Evolutionary conservation across 2,888 invertebrate genomes (phyloP), one percentile per base, ranked within the genome.

Genomic region (Argyra leucocephala): DNA sequence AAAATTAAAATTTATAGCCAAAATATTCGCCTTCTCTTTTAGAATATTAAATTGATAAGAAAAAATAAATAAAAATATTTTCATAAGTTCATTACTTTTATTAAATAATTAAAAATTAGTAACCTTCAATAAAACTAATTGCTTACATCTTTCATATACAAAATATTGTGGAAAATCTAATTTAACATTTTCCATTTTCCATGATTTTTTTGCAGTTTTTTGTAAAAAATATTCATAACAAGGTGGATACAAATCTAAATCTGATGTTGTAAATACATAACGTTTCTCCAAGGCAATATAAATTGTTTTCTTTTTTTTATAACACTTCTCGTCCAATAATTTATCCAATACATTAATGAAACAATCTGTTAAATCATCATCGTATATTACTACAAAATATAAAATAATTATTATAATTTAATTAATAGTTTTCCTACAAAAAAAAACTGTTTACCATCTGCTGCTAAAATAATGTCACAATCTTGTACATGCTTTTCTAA

Each of bases 401-500:
- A 68, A 67, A 69, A 68, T 63, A 63, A 64, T 57, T 48, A 61
- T 22, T 63, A 22, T 62, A 60, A 12, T 22, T 31, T 66, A 21
- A 58, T 48, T n/a, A n/a, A n/a, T n/a, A n/a, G n/a, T n/a, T n/a
- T n/a, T n/a, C n/a, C n/a, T n/a, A n/a, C n/a, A n/a, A n/a, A n/a
- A n/a, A n/a, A n/a, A n/a, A n/a, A n/a, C n/a, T n/a, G n/a, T 82
- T 78, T 82, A 91, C 91, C 91, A 83, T 93, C 93, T 31, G 92
- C 93, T 66, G 92, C 92, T 71, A 93, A 80, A 66, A 93, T 81
- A 37, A 91, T 80, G 69, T 87, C 84, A 5, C 86, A 83, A 22
- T 83, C 77, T 66, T 83, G 80, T 65, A 91, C 80, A 71, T 83
- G 83, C 22, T 80, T 75, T 3, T 80, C 71, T 22, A 91, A 79